phyloP scores from a whole-genome alignment of 1,140 invertebrate species.

The Drosophila saltans region DNA sequence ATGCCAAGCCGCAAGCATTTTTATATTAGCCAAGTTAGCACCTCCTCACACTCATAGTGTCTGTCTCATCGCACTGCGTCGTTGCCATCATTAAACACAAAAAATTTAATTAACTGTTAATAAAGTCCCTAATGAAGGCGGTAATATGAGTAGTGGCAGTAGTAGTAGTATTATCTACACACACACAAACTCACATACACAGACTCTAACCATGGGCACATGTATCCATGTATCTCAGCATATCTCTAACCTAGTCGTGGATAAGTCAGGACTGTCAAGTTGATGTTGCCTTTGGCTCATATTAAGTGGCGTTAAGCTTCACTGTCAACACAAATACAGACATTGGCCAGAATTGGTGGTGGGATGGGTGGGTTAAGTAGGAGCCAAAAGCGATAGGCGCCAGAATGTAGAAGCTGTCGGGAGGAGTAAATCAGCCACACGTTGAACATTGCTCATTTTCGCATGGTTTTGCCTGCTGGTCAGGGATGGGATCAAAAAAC shows the following conservation, averaged over 20 bases:
- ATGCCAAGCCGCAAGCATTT: slow-evolving; percentile 70
- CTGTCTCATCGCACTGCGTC: slow-evolving; percentile 50
- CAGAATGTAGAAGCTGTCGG: background rate
- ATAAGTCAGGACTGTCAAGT: slow-evolving; percentile 62
- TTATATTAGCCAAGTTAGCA: slow-evolving; percentile 35
- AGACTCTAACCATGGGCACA: background rate
- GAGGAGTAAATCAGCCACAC: background rate
- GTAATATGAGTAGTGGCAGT: slow-evolving; percentile 4
- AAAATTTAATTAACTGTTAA: slow-evolving; percentile 79
- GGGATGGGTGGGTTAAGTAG: background rate
- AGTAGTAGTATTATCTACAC: background rate
- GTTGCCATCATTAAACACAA: slow-evolving; percentile 80
- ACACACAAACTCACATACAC: background rate
- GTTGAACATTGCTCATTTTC: slow-evolving; percentile 6
- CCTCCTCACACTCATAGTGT: background rate
- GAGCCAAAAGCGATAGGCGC: background rate
- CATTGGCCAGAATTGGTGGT: background rate
- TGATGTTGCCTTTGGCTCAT: slow-evolving; percentile 70
- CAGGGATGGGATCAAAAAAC: slow-evolving; percentile 45
- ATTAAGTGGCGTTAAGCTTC: slow-evolving; percentile 75
- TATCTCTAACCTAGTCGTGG: slow-evolving; percentile 8
- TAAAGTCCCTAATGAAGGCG: slow-evolving; percentile 74
- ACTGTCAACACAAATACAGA: slow-evolving; percentile 57
- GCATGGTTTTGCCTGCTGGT: background rate
- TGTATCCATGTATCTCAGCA: slow-evolving; percentile 1